Percentiles rank a stretch among this genome's conserved stretches.
These are phyloP conservation scores for Leptatherina wallacei DNA, from an alignment of 2,797 vertebrate genomes.

Conservation along the genomic window DNA sequence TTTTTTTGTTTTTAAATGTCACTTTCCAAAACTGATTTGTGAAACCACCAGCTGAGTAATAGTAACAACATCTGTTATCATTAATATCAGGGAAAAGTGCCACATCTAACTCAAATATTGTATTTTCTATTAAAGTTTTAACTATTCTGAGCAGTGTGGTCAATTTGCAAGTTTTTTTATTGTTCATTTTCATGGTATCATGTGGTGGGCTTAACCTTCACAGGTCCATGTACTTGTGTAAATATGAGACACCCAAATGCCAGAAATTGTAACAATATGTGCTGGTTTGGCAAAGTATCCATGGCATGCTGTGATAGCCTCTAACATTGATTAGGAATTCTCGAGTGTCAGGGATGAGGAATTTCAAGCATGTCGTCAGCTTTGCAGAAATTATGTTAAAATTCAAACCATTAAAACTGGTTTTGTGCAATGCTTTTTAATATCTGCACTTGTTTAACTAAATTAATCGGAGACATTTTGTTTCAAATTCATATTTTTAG, in stretches of 20 bases:
- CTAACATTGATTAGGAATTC: constrained; percentile 17
- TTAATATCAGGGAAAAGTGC: background rate
- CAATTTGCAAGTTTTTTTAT: background rate
- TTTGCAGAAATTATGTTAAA: background rate
- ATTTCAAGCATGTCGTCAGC: constrained; percentile 33
- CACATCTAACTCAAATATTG: background rate
- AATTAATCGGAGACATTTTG: background rate
- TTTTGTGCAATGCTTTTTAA: background rate
- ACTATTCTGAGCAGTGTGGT: background rate
- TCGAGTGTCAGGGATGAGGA: constrained; percentile 10
- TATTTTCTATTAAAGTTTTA: background rate
- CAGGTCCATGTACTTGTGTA: background rate
- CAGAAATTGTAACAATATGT: constrained; percentile 17
- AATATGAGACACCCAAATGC: constrained; percentile 6
- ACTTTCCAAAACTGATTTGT: background rate
- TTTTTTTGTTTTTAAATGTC: background rate
- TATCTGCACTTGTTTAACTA: background rate
- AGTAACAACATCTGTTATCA: background rate
- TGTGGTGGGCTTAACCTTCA: background rate
- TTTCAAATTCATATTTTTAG: constrained; percentile 15
- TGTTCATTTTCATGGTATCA: background rate
- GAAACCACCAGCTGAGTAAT: background rate
- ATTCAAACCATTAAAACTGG: background rate
- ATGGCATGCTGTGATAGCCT: background rate
- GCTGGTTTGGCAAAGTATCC: background rate